Percentiles rank a stretch among this genome's conserved stretches.
phyloP scores from a whole-genome alignment of 2,797 vertebrate species.

The Schizothorax lantsangensis region DNA sequence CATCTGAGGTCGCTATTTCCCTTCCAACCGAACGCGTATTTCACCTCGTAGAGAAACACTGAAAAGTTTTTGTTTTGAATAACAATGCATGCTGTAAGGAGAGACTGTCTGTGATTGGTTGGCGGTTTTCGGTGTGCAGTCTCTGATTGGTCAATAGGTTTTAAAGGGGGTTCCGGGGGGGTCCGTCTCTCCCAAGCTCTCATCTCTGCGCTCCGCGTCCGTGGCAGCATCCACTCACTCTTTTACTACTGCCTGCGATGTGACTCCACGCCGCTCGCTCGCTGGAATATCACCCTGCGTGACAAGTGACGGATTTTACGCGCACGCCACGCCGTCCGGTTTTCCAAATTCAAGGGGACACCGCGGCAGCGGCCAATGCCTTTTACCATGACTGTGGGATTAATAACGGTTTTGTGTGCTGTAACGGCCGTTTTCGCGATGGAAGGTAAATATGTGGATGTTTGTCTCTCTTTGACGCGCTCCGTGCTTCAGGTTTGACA shows the following conservation, averaged over 20 bases:
- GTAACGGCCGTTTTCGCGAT: conserved; percentile 78
- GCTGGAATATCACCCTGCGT: conserved; percentile 74
- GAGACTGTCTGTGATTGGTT: conserved; percentile 72
- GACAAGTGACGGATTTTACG: conserved; percentile 75
- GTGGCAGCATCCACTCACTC: conserved; percentile 72
- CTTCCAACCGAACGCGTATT: conserved; percentile 64
- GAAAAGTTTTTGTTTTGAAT: conserved; percentile 81
- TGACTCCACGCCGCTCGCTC: conserved; percentile 75
- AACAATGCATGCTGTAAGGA: conserved; percentile 74
- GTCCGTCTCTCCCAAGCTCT: conserved; percentile 59
- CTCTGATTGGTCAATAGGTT: conserved; percentile 74
- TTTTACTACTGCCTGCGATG: conserved; percentile 83
- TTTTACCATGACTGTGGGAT: conserved; percentile 82
- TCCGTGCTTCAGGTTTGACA: conserved; percentile 26
- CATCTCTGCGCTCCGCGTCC: conserved; percentile 18
- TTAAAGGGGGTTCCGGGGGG: conserved; percentile 66
- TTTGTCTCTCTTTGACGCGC: conserved; percentile 39
- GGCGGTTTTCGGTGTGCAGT: conserved; percentile 64
- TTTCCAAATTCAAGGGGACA: conserved; percentile 69
- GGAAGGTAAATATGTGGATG: conserved; percentile 79
- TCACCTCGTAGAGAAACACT: conserved; percentile 70
- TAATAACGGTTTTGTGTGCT: conserved; percentile 77
- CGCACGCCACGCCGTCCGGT: conserved; percentile 70
- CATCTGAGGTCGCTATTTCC: conserved; percentile 74
- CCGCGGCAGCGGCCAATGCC: conserved; percentile 70